Evolutionary conservation across 64 coral and sea anemone genomes (phyloP).

Genomic region (Montipora capricornis): DNA sequence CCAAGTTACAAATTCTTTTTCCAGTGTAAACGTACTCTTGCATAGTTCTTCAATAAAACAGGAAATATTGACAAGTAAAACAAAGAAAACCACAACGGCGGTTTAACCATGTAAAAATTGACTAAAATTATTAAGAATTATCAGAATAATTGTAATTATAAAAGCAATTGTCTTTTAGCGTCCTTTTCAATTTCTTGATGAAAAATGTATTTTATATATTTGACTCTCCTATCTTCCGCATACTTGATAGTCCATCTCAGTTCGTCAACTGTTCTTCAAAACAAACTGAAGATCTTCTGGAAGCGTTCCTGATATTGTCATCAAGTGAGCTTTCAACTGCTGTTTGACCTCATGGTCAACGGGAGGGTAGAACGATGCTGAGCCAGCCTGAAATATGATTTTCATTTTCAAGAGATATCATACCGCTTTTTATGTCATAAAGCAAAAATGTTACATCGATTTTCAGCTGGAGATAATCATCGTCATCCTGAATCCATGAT

Average conservation of each 20-base stretch:
- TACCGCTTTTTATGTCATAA: too few relatives aligned
- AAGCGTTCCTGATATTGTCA: conserved; percentile 41
- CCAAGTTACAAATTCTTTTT: too few relatives aligned
- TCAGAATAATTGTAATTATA: neutral
- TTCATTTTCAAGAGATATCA: neutral
- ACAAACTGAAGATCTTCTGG: conserved; percentile 72
- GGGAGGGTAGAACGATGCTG: conserved; percentile 56
- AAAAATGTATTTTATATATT: neutral
- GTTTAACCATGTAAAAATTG: too few relatives aligned
- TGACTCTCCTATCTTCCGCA: neutral
- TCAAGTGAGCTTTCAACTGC: conserved; percentile 48
- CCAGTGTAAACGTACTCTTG: too few relatives aligned
- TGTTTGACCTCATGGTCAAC: conserved; percentile 47
- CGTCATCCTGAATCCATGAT: neutral
- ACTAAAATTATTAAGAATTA: too few relatives aligned
- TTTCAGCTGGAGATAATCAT: neutral
- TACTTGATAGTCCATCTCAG: too few relatives aligned
- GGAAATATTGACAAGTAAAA: too few relatives aligned
- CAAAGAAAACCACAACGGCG: too few relatives aligned
- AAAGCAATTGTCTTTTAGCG: neutral
- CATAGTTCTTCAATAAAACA: too few relatives aligned
- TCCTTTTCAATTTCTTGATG: neutral
- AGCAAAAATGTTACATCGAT: too few relatives aligned
- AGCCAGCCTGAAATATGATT: neutral
- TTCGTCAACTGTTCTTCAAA: conserved; percentile 64